Evolutionary conservation across 2,888 invertebrate genomes (phyloP).

Genomic region (Meta bourneti): DNA sequence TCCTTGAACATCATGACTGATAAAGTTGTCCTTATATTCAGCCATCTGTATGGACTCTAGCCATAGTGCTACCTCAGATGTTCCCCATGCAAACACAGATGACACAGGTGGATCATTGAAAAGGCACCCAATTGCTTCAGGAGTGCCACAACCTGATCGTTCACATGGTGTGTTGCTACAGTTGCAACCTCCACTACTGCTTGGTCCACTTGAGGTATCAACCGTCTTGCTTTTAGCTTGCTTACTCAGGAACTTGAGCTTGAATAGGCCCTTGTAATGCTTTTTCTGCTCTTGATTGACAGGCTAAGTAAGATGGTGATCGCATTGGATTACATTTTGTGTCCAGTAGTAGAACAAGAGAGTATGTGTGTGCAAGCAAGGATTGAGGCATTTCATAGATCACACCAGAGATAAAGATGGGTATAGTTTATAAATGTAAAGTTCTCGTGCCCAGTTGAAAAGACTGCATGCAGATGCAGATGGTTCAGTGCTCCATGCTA

Average conservation of each 20-base stretch:
- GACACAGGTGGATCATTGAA: constrained; percentile 50
- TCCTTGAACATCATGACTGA: constrained; percentile 94
- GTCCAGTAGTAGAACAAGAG: constrained; percentile 63
- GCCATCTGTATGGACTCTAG: constrained; percentile 91
- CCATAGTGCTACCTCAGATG: constrained; percentile 94
- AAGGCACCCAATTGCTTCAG: constrained; percentile 28
- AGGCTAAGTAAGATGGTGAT: constrained; percentile 70
- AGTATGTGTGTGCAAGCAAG: constrained; percentile 61
- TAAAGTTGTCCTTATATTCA: constrained; percentile 95
- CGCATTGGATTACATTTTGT: constrained; percentile 62
- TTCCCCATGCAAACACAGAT: constrained; percentile 87
- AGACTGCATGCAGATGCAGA: constrained; percentile 76
- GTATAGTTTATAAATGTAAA: constrained; percentile 51
- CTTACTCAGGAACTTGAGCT: constrained; percentile 78
- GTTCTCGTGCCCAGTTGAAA: constrained; percentile 63
- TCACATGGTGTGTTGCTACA: constrained; percentile 53
- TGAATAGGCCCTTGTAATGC: constrained; percentile 77
- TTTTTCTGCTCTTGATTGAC: constrained; percentile 79
- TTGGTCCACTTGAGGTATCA: constrained; percentile 32
- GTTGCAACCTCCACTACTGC: constrained; percentile 35
- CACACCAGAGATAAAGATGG: constrained; percentile 66
- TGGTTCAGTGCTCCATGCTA: constrained; percentile 75
- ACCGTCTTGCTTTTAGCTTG: constrained; percentile 76
- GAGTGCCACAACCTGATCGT: constrained; percentile 76
- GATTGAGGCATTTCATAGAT: constrained; percentile 51